Evolutionary conservation across 2,113 vertebrate species (phyloP), one percentile per base, ranked within the genome.

Genomic region (Saguinus midas): DNA sequence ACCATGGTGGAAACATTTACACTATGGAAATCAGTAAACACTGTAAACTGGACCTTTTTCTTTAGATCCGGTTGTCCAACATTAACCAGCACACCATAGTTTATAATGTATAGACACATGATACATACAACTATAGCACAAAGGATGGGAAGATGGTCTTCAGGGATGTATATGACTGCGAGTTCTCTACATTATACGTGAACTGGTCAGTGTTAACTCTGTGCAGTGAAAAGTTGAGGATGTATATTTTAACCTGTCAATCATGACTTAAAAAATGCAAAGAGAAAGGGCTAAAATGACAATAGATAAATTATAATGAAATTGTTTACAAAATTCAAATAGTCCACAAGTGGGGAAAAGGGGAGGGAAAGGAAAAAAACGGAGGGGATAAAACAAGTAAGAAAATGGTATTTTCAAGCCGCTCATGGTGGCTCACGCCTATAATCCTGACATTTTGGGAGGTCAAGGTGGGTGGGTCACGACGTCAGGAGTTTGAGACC

Each of bases 401-500:
- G 13, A 45, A 82, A 91, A 75, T 32, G 13, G 21, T 6, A 52
- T 25, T 29, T 52, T 68, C 61, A 32, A 8, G 57, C 57, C 57
- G 0, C 7, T 0, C 23, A 7, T 25, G 23, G 57, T 25, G 23
- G 29, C 27, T 66, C 64, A 66, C 4, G 12, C 29, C 29, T 58
- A 23, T 58, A 58, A 58, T 58, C 57, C 21, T 23, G 23, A 21
- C 57, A 58, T 23, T 58, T 58, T 58, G 21, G 57, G 57, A 23
- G 57, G 21, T 23, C 18, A 23, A 58, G 57, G 8, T 23, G 8
- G 21, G 57, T 20, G 21, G 57, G 8, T 58, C 21, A 9, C 57
- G 21, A 58, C 6, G 6, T 23, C 57, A 58, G 57, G 57, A 23
- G 57, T 58, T 58, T 58, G 57, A 58, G 57, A 58, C 21, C 21